A percentile compares a stretch with the other conserved stretches of the same genome.
Conservation (phyloP, 2,113 vertebrate genomes). For the Gopherus flavomarginatus region DNA sequence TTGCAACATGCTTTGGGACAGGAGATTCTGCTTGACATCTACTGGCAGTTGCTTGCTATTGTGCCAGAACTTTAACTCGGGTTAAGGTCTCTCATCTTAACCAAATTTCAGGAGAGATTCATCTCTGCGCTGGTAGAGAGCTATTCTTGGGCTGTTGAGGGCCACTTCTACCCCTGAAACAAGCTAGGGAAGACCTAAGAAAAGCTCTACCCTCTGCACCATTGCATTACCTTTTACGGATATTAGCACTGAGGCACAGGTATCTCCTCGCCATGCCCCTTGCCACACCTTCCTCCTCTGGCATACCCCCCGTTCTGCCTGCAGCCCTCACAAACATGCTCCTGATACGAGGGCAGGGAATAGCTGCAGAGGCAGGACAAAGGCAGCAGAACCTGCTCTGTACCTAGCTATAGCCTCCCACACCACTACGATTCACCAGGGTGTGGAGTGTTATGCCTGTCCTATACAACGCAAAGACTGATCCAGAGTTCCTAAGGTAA, state of each 20-base stretch:
- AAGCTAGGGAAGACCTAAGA: rapidly evolving
- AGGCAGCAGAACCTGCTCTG: background rate
- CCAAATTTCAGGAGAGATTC: rapidly evolving
- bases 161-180: background rate
- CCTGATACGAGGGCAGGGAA: background rate
- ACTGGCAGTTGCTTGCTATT: rapidly evolving
- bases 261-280: background rate
- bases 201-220: background rate
- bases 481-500: background rate
- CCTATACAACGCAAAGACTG: background rate
- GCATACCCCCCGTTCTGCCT: background rate
- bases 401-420: background rate
- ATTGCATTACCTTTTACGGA: background rate
- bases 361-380: rapidly evolving
- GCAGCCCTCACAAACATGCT: background rate
- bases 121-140: background rate
- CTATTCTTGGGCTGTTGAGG: rapidly evolving
- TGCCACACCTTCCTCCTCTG: background rate
- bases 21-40: rapidly evolving
- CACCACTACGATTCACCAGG: background rate
- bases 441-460: background rate
- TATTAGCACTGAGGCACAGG: background rate
- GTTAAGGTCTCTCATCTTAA: rapidly evolving
- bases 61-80: background rate
- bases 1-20: background rate